phyloP scores from a whole-genome alignment of 2,113 vertebrate species.

The Eulemur rufifrons region DNA sequence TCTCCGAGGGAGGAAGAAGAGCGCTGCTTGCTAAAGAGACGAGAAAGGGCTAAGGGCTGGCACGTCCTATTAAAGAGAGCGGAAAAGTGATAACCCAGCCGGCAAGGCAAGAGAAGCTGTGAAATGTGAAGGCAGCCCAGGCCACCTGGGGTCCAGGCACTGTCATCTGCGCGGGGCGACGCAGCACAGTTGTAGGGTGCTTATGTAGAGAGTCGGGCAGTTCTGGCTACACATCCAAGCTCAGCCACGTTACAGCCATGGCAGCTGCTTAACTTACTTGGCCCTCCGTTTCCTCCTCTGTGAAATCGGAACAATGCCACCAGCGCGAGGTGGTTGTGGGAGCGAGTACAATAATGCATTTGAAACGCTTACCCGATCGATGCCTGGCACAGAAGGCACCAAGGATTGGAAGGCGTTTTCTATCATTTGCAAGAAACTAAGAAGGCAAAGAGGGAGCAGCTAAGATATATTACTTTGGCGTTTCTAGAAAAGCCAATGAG shows the following conservation, averaged over 20 bases:
- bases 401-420: fast-evolving
- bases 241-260: not conserved
- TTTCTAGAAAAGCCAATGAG: not conserved
- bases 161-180: fast-evolving
- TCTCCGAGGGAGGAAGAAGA: not conserved
- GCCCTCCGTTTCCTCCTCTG: not conserved
- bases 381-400: not conserved
- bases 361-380: fast-evolving
- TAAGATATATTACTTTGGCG: fast-evolving
- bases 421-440: not conserved
- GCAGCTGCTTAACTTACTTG: not conserved
- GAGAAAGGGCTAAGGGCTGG: not conserved
- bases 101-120: too few relatives aligned
- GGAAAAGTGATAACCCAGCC: not conserved
- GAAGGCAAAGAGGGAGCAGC: not conserved
- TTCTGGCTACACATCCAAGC: not conserved
- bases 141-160: not conserved
- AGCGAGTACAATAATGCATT: fast-evolving
- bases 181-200: too few relatives aligned
- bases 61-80: fast-evolving
- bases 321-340: fast-evolving
- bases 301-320: not conserved
- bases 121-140: not conserved
- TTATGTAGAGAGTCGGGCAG: not conserved
- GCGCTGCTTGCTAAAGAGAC: fast-evolving